Base-by-base conservation (phyloP, 2,113 vertebrate genomes). In the Riparia riparia region DNA sequence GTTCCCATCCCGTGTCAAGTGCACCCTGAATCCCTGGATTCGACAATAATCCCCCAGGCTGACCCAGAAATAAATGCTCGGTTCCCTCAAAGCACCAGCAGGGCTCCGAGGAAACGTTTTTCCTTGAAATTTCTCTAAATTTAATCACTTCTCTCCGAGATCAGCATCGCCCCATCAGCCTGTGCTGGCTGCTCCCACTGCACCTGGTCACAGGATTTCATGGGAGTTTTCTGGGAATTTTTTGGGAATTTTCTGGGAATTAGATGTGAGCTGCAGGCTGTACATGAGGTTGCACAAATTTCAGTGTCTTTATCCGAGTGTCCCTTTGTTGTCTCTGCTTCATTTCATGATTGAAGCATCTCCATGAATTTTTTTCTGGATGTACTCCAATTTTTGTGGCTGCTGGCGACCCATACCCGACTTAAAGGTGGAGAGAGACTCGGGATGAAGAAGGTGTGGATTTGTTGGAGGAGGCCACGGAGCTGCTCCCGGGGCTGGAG, bases 281-380 rank as follows among this genome's bases (percentile, higher is more conserved):
- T 17, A 12, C 28, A 41, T 29, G 12, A 37, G 37, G 37, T 37
- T 37, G 37, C 10, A 37, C 37, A 37, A 37, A 37, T 37, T 61
- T 66, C 60, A 2, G 2, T 14, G 37, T 5, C 0, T 82, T 60
- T 47, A 26, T 31, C 37, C 0, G 1, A 60, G 61, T 0, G 1
- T 17, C 31, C 10, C 4, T 53, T 53, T 42, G 3, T 17, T 66
- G 6, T 4, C 10, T 3, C 11, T 7, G 24, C 24, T 29, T 42
- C 54, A 1, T 58, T 68, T 50, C 41, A 9, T 5, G 13, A 45
- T 5, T 24, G 17, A 28, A 32, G 37, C n/a, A 37, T 14, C 54
- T 56, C 87, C 57, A 3, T 13, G 10, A 2, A 2, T 37, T 41
- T 61, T 61, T 72, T 61, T 39, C 21, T 31, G 31, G 8, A 37